phyloP scores from a whole-genome alignment of 1,140 invertebrate genomes.

The Armadillidium nasatum region DNA sequence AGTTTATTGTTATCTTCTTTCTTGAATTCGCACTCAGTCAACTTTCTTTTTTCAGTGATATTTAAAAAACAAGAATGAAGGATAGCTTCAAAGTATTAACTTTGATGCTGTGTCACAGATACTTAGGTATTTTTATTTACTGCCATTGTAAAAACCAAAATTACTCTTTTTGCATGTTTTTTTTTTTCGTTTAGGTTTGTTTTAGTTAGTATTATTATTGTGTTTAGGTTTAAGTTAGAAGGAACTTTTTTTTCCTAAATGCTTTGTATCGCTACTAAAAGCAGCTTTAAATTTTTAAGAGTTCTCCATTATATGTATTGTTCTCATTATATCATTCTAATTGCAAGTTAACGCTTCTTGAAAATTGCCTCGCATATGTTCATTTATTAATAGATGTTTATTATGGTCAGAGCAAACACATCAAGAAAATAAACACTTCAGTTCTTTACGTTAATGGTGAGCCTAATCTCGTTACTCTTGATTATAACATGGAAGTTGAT shows the following conservation, averaged over 20 bases:
- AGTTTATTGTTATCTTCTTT: neutral
- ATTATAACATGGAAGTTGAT: constrained; percentile 40
- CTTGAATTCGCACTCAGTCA: neutral
- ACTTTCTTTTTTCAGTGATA: constrained; percentile 8
- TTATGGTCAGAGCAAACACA: constrained; percentile 65
- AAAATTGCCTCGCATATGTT: neutral
- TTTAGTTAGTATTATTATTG: too few species aligned
- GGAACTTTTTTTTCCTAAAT: too few species aligned
- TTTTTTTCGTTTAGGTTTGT: too few species aligned
- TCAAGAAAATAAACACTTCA: constrained; percentile 74
- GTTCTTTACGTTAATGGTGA: constrained; percentile 68
- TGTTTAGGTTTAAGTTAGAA: too few species aligned
- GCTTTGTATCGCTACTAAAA: too few species aligned
- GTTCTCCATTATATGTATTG: too few species aligned
- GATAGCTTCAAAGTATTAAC: constrained; percentile 7
- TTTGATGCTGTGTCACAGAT: neutral
- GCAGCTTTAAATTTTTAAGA: too few species aligned
- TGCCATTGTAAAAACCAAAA: too few species aligned
- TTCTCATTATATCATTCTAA: too few species aligned
- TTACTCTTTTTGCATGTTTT: too few species aligned
- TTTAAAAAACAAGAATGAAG: neutral
- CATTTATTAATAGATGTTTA: neutral
- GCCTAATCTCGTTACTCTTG: constrained; percentile 65
- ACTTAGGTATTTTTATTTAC: too few species aligned
- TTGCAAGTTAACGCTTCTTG: too few species aligned